Conservation (phyloP, 2,797 vertebrate genomes). For the Buceros bicornis region DNA sequence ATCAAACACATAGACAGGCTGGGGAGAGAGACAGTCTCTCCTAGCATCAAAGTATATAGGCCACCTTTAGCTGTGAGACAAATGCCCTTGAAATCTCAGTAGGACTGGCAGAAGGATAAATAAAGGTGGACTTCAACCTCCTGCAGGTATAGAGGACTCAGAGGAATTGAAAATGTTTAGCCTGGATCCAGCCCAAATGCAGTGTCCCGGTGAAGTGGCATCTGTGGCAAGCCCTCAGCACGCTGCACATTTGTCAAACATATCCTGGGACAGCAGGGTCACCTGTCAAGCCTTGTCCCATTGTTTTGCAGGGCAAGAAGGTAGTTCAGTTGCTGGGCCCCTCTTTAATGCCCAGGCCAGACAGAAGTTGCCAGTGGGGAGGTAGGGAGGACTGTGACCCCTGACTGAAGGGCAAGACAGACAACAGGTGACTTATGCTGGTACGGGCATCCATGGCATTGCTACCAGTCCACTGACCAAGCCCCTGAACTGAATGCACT, state of each 20-base stretch:
- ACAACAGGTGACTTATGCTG: neutral
- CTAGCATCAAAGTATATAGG: neutral
- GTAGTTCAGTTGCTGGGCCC: neutral
- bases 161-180: neutral
- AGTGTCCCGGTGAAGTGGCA: neutral
- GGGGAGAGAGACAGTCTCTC: neutral
- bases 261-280: neutral
- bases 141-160: neutral
- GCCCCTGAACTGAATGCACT: neutral
- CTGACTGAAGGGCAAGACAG: neutral
- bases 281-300: neutral
- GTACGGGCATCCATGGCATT: neutral
- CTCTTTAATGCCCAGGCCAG: neutral
- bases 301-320: neutral
- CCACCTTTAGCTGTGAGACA: slow-evolving; percentile 17
- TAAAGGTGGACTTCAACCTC: neutral
- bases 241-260: neutral
- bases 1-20: neutral
- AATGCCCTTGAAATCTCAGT: slow-evolving; percentile 36
- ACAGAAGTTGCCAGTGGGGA: neutral
- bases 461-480: neutral
- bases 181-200: neutral
- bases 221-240: neutral
- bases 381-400: neutral
- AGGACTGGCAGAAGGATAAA: slow-evolving; percentile 28